phyloP scores from a whole-genome alignment of 2,113 vertebrate genomes.

The Oreotrochilus melanogaster region DNA sequence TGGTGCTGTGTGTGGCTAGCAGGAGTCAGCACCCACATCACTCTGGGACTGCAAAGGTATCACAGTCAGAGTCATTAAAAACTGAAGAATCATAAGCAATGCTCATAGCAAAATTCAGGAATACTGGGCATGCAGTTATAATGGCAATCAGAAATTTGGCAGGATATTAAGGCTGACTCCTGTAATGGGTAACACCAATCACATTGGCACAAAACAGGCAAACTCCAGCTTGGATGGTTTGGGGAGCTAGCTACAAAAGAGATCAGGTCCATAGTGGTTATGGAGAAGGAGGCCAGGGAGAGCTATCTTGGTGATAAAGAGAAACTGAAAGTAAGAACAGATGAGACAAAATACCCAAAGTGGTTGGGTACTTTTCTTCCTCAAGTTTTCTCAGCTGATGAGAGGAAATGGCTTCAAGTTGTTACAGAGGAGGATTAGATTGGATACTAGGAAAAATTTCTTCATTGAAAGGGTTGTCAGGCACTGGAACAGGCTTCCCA shows the following conservation, averaged over 20 bases:
- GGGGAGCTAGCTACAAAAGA: not conserved
- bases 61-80: fast-evolving
- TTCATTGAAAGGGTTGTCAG: too few relatives aligned
- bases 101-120: not conserved
- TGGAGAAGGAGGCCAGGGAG: not conserved
- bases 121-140: not conserved
- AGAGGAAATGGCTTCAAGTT: too few relatives aligned
- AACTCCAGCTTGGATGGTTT: not conserved
- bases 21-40: not conserved
- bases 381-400: not conserved
- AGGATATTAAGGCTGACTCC: not conserved
- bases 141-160: not conserved
- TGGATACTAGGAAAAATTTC: too few relatives aligned
- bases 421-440: too few relatives aligned
- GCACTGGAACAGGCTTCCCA: too few relatives aligned
- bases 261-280: fast-evolving
- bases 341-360: not conserved
- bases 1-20: fast-evolving
- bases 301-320: not conserved
- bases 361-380: not conserved
- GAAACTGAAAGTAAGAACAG: not conserved
- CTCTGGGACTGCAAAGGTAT: not conserved
- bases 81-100: not conserved
- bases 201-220: not conserved
- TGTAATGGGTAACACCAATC: not conserved